Base-by-base conservation (phyloP, 2,797 vertebrate genomes). In the Sphaeramia orbicularis region DNA sequence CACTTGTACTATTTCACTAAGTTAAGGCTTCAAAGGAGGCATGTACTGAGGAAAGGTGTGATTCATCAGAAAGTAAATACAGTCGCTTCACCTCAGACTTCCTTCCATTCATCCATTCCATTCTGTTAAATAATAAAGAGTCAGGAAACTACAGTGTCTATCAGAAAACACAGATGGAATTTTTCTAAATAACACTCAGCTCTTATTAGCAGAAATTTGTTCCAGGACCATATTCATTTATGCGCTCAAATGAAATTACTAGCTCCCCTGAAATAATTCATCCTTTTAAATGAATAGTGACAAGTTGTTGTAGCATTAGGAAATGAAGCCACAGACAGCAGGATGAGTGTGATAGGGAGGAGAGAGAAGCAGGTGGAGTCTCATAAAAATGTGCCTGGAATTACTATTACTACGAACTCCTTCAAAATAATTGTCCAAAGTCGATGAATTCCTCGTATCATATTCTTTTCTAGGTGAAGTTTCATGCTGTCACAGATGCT, bases 121-220 rank as follows among this genome's bases (percentile, higher is more conserved):
- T 13, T 57, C 10, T 51, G 16, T 43, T 52, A 5, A 13, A 67
- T 53, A 45, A 52, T 52, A 19, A 51, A 58, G 18, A 49, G 9
- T 16, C 16, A 36, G 45, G 44, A 21, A 50, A 65, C 27, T 0
- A 7, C 41, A 9, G 14, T 53, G 42, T 30, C 18, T 37, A 16
- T 14, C 30, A 30, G 37, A 32, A 65, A 42, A 38, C 45, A 42
- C 35, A 43, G 52, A 18, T 18, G 6, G 32, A 48, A 1, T 32
- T 50, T 65, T 15, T 19, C 55, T 63, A 48, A 69, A 59, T 21
- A 49, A 7, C 15, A 32, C 7, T 32, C 30, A 32, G 6, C 30
- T 32, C 30, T 32, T 32, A 30, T 32, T 32, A 61, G 56, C 16
- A 40, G 16, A 30, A 35, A 43, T 78, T 51, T 78, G 49, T 66